Percentiles rank a stretch among this genome's conserved stretches.
phyloP scores from a whole-genome alignment of 2,113 vertebrate species.

The Thomomys bottae region DNA sequence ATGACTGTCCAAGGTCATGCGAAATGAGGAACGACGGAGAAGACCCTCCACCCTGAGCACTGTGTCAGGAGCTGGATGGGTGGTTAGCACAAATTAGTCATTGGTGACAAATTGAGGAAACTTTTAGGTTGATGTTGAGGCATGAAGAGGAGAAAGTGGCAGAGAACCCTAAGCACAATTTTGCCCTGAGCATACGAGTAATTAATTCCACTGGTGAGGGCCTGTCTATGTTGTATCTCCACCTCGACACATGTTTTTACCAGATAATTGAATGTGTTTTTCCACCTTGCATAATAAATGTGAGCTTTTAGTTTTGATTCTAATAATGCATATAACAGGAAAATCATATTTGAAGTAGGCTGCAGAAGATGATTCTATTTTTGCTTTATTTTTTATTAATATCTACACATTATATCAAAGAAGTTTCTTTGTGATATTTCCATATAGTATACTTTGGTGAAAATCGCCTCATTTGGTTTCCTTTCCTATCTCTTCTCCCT shows the following conservation, averaged over 20 bases:
- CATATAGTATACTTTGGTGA: too few species aligned
- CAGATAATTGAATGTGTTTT: not conserved
- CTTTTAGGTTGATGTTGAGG: not conserved
- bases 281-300: not conserved
- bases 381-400: too few species aligned
- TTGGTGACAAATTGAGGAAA: not conserved
- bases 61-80: not conserved
- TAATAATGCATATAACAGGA: not conserved
- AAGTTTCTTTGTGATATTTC: too few species aligned
- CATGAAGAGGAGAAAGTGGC: not conserved
- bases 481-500: too few species aligned
- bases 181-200: not conserved
- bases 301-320: not conserved
- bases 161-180: not conserved
- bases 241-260: not conserved
- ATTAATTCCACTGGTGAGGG: not conserved
- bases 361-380: not conserved
- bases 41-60: not conserved
- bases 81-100: not conserved
- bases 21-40: fast-evolving
- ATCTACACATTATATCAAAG: too few species aligned
- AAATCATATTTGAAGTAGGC: not conserved
- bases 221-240: too few species aligned
- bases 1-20: not conserved
- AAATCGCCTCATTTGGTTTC: too few species aligned